Evolutionary conservation across 2,888 invertebrate genomes (phyloP).

Genomic region (Amblyteles armatorius): DNA sequence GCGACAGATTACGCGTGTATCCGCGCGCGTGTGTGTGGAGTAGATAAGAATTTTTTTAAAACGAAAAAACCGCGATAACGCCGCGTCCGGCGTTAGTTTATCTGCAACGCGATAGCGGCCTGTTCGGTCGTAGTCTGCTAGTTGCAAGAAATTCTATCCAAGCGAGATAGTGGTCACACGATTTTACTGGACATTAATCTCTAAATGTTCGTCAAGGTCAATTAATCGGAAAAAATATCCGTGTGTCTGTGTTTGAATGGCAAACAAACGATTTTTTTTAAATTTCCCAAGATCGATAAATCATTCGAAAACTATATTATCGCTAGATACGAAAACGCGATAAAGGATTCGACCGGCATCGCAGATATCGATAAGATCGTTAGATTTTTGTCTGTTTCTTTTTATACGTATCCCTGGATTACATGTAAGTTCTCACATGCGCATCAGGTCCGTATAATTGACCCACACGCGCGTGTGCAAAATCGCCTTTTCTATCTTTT

Average conservation of each 20-base stretch:
- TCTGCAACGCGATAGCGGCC: constrained; percentile 33
- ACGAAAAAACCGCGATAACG: constrained; percentile 33
- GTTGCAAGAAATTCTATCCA: constrained; percentile 6
- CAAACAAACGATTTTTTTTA: neutral
- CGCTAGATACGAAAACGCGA: neutral
- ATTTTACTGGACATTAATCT: constrained; percentile 30
- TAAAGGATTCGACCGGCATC: neutral
- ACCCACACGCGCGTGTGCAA: too few species aligned
- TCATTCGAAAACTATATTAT: neutral
- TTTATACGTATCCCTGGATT: neutral
- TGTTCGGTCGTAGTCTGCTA: constrained; percentile 12
- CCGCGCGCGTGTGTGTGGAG: too few species aligned
- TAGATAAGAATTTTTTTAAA: neutral
- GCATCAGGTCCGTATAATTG: too few species aligned
- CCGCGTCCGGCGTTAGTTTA: constrained; percentile 43
- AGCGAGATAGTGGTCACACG: constrained; percentile 37
- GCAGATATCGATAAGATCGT: neutral
- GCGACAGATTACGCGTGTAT: neutral
- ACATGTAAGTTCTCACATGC: too few species aligned
- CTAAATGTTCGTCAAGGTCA: constrained; percentile 3
- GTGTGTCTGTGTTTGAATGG: neutral
- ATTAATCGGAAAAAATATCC: neutral
- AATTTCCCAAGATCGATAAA: neutral
- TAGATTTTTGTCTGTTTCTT: neutral
- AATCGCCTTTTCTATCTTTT: too few species aligned